Evolutionary conservation across 2,113 vertebrate genomes (phyloP), one percentile per base, ranked within the genome.

Genomic region (Menura novaehollandiae): DNA sequence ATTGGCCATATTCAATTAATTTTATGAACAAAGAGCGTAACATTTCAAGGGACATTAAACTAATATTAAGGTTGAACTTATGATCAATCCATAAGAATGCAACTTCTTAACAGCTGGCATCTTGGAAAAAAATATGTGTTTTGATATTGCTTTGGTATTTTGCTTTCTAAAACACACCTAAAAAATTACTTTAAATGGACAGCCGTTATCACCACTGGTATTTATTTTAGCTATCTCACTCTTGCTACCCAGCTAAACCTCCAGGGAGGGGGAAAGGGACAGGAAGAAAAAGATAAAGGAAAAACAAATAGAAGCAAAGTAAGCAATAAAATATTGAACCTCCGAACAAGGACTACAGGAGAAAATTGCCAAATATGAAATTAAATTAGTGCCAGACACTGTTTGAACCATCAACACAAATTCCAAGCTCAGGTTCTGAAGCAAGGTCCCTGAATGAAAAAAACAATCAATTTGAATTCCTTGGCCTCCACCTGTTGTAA

Each of bases 51-150:
- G 21, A 69, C 27, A 37, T 35, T 14, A 66, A 73, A 22, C 13
- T 66, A 55, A 76, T 12, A 8, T 22, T 66, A 76, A 32, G 43
- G 12, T 43, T 71, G 37, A 91, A 69, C 11, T 79, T 66, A 37
- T 7, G 14, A 71, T 43, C 51, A 39, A 12, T 35, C 27, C 1
- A 1, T 35, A 58, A n/a, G 69, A 88, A 79, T 19, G 7, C 21
- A 80, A 33, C 23, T 0, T 4, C 4, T 62, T n/a, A 85, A 44
- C 24, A 82, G 37, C 8, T 85, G 23, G 5, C 3, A 11, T 49
- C 22, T 52, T 41, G 16, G 22, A 8, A 59, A 80, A 73, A 67
- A 51, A n/a, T 9, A 28, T 0, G 0, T 15, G 9, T 4, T 51
- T 78, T 69, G 10, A 35, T 46, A 49, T 9, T 41, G 18, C 18